Conservation (phyloP, 2,888 invertebrate species). For the Aleiodes testaceus region DNA sequence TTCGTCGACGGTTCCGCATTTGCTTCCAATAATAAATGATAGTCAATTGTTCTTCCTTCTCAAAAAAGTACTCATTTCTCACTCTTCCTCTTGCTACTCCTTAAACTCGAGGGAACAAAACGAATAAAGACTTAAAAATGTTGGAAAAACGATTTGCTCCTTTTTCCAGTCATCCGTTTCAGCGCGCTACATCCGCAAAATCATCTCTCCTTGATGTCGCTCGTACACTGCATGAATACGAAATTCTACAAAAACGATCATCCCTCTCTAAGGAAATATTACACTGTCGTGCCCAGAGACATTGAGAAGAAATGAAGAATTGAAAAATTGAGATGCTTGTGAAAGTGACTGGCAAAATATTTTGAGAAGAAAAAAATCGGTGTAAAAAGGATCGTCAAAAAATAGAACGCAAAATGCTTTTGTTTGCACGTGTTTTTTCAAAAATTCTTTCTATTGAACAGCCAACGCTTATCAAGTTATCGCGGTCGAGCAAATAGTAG, state of each 20-base stretch:
- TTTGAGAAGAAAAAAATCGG: background rate
- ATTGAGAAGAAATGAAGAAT: slow-evolving; percentile 1
- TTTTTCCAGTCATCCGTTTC: slow-evolving; percentile 40
- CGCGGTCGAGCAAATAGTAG: slow-evolving; percentile 37
- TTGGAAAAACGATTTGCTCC: slow-evolving; percentile 39
- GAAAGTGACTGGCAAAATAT: no score
- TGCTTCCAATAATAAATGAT: no score
- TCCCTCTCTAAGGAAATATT: slow-evolving; percentile 34
- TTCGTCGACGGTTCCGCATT: no score
- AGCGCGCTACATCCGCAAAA: slow-evolving; percentile 39
- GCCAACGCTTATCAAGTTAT: slow-evolving; percentile 32
- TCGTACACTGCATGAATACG: slow-evolving; percentile 60
- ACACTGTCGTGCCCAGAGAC: slow-evolving; percentile 11
- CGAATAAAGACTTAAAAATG: slow-evolving; percentile 20
- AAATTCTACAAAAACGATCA: slow-evolving; percentile 51
- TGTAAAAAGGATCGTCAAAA: no score
- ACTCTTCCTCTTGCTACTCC: slow-evolving; percentile 1
- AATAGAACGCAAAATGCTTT: no score
- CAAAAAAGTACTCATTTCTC: slow-evolving; percentile 45
- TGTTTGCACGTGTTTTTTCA: background rate
- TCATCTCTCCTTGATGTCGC: slow-evolving; percentile 37
- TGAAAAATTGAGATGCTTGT: background rate
- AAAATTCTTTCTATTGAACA: background rate
- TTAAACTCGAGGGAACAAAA: background rate
- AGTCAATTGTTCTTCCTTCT: no score